These are phyloP conservation scores for Actinernus sp. DNA, from an alignment of 92 coral and sea anemone genomes.

Conservation along the genomic window DNA sequence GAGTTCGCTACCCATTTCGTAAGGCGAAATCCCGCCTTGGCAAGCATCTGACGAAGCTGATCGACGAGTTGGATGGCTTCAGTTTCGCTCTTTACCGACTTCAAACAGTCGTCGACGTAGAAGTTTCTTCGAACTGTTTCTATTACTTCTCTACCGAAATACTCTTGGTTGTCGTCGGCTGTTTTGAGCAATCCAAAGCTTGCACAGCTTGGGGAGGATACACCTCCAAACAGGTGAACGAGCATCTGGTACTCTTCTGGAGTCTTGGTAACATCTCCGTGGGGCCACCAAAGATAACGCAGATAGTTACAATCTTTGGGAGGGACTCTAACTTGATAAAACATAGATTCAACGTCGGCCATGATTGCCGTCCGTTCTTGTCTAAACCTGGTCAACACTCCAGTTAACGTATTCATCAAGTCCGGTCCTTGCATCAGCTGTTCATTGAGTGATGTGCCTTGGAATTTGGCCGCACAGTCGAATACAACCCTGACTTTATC, in stretches of 20 bases:
- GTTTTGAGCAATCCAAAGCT: slow-evolving; percentile 18
- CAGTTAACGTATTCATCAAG: slow-evolving; percentile 23
- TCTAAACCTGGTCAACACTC: slow-evolving; percentile 31
- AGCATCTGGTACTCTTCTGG: slow-evolving; percentile 27
- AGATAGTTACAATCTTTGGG: slow-evolving; percentile 5
- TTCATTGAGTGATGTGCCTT: too few species aligned
- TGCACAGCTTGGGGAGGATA: slow-evolving; percentile 28
- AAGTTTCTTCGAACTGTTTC: slow-evolving; percentile 33
- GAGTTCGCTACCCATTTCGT: slow-evolving; percentile 42
- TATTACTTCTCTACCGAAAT: not conserved
- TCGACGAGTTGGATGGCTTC: slow-evolving; percentile 47
- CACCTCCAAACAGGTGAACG: slow-evolving; percentile 27
- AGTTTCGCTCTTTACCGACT: slow-evolving; percentile 22
- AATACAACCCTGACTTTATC: too few species aligned
- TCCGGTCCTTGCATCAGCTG: too few species aligned
- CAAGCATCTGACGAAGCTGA: slow-evolving; percentile 40
- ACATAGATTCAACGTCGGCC: slow-evolving; percentile 35
- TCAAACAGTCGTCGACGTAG: slow-evolving; percentile 54
- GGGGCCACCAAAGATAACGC: slow-evolving; percentile 28
- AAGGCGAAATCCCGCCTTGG: slow-evolving; percentile 35
- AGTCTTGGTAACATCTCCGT: slow-evolving; percentile 8
- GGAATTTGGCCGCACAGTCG: too few species aligned
- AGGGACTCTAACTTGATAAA: slow-evolving; percentile 25
- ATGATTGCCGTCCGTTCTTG: slow-evolving; percentile 14
- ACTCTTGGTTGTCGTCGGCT: slow-evolving; percentile 12